Conservation (phyloP, 1,140 invertebrate genomes). For the Sinonovacula constricta region DNA sequence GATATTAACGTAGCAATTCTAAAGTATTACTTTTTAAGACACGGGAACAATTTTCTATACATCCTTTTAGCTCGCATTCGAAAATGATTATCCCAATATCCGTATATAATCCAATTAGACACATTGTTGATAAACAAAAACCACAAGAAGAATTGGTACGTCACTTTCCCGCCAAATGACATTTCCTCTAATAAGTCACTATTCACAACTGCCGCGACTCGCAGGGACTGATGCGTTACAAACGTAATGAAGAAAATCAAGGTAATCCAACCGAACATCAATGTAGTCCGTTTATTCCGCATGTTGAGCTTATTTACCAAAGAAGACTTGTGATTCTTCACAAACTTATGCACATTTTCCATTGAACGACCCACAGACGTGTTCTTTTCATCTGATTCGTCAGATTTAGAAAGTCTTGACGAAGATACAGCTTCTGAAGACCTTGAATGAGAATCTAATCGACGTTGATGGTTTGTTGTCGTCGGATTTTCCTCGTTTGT, state of each 20-base stretch:
- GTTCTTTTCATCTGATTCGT: background rate
- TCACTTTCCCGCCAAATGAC: constrained; percentile 7
- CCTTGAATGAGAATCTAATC: too few relatives aligned
- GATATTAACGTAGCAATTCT: too few relatives aligned
- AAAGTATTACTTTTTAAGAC: background rate
- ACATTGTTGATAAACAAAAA: constrained; percentile 5
- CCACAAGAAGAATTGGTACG: constrained; percentile 6
- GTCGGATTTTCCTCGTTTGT: too few relatives aligned
- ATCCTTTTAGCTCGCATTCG: background rate
- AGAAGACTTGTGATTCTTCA: background rate
- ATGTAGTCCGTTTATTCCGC: background rate
- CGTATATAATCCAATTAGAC: constrained; percentile 7
- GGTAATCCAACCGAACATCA: constrained; percentile 2
- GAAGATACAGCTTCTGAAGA: background rate
- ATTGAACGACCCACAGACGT: background rate
- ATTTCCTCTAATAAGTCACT: background rate
- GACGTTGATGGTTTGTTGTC: too few relatives aligned
- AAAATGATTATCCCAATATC: background rate
- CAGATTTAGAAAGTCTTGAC: background rate
- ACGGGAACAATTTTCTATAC: background rate
- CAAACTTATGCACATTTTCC: background rate
- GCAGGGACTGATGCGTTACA: background rate
- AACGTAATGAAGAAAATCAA: background rate
- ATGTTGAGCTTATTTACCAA: too few relatives aligned
- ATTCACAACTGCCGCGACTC: background rate